These are phyloP conservation scores for Gari tellinella DNA, from an alignment of 2,888 invertebrate genomes.

Conservation along the genomic window DNA sequence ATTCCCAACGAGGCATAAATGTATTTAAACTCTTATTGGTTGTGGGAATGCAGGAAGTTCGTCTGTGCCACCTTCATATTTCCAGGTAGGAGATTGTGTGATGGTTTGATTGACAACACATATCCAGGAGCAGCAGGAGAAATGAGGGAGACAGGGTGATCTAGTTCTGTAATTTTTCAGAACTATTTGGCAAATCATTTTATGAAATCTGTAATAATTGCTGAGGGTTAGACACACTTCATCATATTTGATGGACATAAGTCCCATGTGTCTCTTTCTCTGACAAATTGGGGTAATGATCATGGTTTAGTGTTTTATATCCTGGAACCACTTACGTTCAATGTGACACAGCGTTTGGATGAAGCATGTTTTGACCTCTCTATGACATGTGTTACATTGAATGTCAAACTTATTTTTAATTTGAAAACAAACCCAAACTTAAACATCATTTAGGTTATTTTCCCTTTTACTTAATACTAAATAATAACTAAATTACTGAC, in stretches of 20 bases:
- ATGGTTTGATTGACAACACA: slow-evolving; percentile 13
- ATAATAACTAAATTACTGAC: no score
- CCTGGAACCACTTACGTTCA: slow-evolving; percentile 32
- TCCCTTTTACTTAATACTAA: no score
- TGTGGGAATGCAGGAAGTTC: slow-evolving; percentile 40
- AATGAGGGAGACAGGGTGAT: slow-evolving; percentile 34
- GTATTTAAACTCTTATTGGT: slow-evolving; percentile 40
- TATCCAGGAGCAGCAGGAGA: slow-evolving; percentile 23
- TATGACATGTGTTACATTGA: slow-evolving; percentile 26
- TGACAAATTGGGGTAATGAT: slow-evolving; percentile 30
- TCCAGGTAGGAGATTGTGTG: slow-evolving; percentile 21
- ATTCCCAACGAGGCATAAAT: slow-evolving; percentile 24
- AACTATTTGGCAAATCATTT: slow-evolving; percentile 26
- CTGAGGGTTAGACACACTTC: slow-evolving; percentile 5
- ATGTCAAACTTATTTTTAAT: slow-evolving; percentile 11
- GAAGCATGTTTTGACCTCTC: slow-evolving; percentile 38
- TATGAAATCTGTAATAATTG: slow-evolving; percentile 15
- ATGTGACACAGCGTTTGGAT: slow-evolving; percentile 42
- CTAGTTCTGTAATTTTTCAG: slow-evolving; percentile 24
- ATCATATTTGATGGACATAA: slow-evolving; percentile 47
- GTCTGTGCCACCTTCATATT: slow-evolving; percentile 35
- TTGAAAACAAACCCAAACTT: no score
- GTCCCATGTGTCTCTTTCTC: slow-evolving; percentile 27
- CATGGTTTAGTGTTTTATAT: slow-evolving; percentile 28
- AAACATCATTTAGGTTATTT: no score